Evolutionary conservation across 2,888 invertebrate species (phyloP), one percentile per base, ranked within the genome.

Genomic region (Lasioglossum marginatum): DNA sequence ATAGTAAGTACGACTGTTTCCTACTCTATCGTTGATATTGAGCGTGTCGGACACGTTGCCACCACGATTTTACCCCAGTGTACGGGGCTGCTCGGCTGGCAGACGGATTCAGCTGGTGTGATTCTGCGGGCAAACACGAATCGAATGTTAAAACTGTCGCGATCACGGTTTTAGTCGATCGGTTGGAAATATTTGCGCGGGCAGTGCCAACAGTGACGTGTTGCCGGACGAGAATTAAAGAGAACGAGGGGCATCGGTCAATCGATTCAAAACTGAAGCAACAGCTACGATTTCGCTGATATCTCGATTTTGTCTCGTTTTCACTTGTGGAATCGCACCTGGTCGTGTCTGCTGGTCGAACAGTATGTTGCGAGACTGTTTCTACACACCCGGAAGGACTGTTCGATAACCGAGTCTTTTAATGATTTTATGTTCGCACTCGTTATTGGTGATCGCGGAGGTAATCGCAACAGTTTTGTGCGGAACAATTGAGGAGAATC

Each of bases 1-100:
- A 87, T 86, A 82, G 87, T 87, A 83, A 87, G 87, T 87, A 87
- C 79, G 79, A 66, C 27, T 83, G 73, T 72, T 86, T 80, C 82
- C 80, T 86, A 77, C 75, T 79, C 60, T 85, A 85, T 63, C 76
- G 75, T 79, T 79, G 63, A 34, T 63, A 74, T 81, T 45, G 78
- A 84, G 63, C 48, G 27, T 27, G 34, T 80, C 43, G 63, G 23
- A 43, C 71, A 76, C n/a, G 27, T 27, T 68, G n/a, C 27, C 34
- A 4, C n/a, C 34, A 34, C 45, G 45, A 12, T 66, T 57, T 57
- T 66, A 34, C 31, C 16, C 6, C 16, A 19, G 19, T 19, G 63
- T 0, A 63, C 31, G 14, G 63, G 63, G 31, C 34, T 63, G 63
- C 31, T 31, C 31, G 31, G 19, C 31, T 16, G 6, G 31, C 57